A percentile compares a stretch with the other conserved stretches of the same genome.
Conservation (phyloP, 2,113 vertebrate genomes). For the Urocolius indicus region DNA sequence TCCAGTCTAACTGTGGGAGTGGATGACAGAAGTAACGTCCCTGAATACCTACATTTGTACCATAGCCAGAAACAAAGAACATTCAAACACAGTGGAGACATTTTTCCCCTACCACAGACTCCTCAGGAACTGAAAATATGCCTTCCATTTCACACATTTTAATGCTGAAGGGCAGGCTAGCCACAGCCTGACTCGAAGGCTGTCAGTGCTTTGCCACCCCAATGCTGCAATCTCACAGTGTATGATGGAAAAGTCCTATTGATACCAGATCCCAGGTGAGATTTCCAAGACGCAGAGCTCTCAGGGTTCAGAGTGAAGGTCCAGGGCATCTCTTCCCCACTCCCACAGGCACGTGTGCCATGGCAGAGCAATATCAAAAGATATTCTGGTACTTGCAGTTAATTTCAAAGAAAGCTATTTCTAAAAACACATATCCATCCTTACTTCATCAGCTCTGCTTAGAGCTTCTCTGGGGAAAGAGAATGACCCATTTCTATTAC, state of each 20-base stretch:
- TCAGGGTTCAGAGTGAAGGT: fast-evolving
- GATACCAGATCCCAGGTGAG: neutral
- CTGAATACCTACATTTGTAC: neutral
- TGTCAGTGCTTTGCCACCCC: neutral
- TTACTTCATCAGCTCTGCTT: neutral
- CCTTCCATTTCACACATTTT: conserved; percentile 14
- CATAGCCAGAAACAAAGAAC: neutral
- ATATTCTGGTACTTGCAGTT: fast-evolving
- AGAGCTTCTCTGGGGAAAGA: neutral
- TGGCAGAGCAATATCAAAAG: neutral
- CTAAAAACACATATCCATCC: neutral
- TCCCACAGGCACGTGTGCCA: fast-evolving
- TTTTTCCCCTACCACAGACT: neutral
- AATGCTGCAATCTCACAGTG: neutral
- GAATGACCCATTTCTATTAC: neutral
- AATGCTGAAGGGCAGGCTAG: neutral
- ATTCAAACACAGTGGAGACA: neutral
- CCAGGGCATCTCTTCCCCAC: fast-evolving
- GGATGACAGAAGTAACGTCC: neutral
- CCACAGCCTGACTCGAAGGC: neutral
- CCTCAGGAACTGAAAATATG: conserved; percentile 6
- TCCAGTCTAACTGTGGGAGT: neutral
- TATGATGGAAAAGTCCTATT: neutral
- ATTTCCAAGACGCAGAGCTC: fast-evolving
- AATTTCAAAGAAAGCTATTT: neutral